Evolutionary conservation across 2,113 vertebrate species (phyloP).

Genomic region (Psilopsiagon aymara): DNA sequence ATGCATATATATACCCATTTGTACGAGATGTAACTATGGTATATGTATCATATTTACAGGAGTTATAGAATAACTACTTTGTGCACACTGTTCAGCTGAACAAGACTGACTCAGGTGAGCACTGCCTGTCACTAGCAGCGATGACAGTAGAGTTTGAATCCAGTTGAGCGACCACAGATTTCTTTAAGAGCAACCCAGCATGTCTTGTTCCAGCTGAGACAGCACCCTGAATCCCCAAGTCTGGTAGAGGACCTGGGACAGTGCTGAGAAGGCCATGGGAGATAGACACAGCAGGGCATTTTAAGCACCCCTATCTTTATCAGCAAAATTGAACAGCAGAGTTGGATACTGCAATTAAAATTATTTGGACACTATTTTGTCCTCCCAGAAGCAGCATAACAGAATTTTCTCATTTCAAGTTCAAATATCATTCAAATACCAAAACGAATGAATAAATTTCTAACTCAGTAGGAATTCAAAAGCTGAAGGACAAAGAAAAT

Average conservation of each 20-base stretch:
- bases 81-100: not conserved
- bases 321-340: not conserved
- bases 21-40: not conserved
- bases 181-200: not conserved
- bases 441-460: not conserved
- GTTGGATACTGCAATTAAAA: not conserved
- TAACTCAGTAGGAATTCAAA: not conserved
- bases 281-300: not conserved
- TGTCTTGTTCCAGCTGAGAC: not conserved
- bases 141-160: not conserved
- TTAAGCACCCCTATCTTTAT: not conserved
- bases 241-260: not conserved
- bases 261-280: not conserved
- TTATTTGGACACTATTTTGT: not conserved
- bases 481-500: not conserved
- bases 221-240: not conserved
- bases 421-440: not conserved
- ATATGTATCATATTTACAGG: not conserved
- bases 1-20: not conserved
- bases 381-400: not conserved
- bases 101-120: not conserved
- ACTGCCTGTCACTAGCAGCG: not conserved
- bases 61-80: not conserved
- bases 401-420: not conserved
- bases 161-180: rapidly evolving